phyloP scores from a whole-genome alignment of 2,888 invertebrate species.

The Chrysolina haemoptera region DNA sequence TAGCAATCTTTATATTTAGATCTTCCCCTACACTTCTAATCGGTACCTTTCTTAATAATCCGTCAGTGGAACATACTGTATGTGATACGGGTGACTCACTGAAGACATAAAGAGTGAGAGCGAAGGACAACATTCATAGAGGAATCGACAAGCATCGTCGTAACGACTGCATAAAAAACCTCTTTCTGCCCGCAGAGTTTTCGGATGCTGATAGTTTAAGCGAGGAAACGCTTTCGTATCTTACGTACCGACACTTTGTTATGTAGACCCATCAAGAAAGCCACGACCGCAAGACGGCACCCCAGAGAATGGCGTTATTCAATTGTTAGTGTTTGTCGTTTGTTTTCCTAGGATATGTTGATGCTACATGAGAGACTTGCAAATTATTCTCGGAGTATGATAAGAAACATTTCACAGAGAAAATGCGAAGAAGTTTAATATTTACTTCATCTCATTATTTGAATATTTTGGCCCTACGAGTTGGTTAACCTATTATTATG shows the following conservation, averaged over 20 bases:
- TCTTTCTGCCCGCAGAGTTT: conserved; percentile 28
- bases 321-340: conserved; percentile 29
- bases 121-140: conserved; percentile 10
- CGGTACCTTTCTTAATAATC: no score
- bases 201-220: conserved; percentile 31
- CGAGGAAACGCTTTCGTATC: conserved; percentile 27
- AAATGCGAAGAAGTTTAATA: conserved; percentile 24
- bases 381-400: conserved; percentile 35
- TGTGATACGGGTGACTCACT: neutral
- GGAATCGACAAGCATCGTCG: conserved; percentile 30
- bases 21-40: no score
- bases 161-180: conserved; percentile 34
- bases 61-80: neutral
- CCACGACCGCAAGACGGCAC: conserved; percentile 33
- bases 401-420: conserved; percentile 34
- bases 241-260: conserved; percentile 32
- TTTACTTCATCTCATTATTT: conserved; percentile 34
- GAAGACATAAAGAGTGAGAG: neutral
- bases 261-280: conserved; percentile 32
- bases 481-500: neutral
- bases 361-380: conserved; percentile 28
- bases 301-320: conserved; percentile 34
- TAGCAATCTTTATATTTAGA: no score
- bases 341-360: conserved; percentile 28
- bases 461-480: neutral